phyloP scores from a whole-genome alignment of 2,113 vertebrate species.

The Verasper variegatus region DNA sequence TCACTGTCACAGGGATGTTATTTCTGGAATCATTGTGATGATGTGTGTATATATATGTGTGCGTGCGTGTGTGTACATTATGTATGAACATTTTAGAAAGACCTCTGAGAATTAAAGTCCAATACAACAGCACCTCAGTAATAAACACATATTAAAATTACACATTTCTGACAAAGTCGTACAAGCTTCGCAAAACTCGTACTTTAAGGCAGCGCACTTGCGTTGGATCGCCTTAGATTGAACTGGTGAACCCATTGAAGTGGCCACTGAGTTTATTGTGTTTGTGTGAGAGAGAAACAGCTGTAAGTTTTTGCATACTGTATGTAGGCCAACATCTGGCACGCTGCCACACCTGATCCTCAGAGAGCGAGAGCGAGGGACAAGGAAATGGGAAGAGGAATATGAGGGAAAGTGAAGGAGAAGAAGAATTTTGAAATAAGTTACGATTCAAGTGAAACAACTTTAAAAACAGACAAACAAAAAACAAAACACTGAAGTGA shows the following conservation, averaged over 20 bases:
- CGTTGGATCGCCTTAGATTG: background rate
- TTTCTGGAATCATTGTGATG: background rate
- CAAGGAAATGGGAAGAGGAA: constrained; percentile 12
- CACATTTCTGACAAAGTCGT: background rate
- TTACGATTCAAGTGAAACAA: background rate
- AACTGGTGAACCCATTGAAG: constrained; percentile 3
- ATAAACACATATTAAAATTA: background rate
- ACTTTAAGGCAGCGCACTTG: background rate
- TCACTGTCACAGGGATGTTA: background rate
- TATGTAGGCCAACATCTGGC: constrained; percentile 66
- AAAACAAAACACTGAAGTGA: background rate
- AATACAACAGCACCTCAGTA: background rate
- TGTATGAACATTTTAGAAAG: too few relatives aligned
- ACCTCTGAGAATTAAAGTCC: background rate
- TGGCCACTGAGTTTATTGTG: constrained; percentile 7
- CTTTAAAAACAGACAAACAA: background rate
- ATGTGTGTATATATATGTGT: too few relatives aligned
- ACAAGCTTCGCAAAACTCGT: background rate
- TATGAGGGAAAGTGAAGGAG: background rate
- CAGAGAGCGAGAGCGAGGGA: background rate
- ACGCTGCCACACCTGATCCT: constrained; percentile 47
- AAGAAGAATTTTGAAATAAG: background rate
- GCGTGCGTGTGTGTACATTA: too few relatives aligned
- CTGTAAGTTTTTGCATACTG: constrained; percentile 59
- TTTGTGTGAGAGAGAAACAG: constrained; percentile 28